A percentile compares a stretch with the other conserved stretches of the same genome.
Evolutionary conservation across 2,113 vertebrate genomes (phyloP).

Genomic region (Oxyura jamaicensis): DNA sequence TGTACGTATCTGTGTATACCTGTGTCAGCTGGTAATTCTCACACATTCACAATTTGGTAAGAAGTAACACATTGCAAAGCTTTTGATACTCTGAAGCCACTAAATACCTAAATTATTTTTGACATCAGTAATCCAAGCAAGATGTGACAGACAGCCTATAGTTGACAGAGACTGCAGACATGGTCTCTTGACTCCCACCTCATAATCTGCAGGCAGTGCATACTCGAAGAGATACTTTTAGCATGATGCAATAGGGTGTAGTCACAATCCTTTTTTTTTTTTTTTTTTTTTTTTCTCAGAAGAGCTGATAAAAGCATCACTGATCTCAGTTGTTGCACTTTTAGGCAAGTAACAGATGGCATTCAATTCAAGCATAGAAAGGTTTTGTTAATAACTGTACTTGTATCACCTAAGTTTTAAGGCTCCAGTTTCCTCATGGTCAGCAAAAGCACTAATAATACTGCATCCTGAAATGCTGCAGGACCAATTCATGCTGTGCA

Average conservation of each 20-base stretch:
- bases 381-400: background rate
- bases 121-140: background rate
- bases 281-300: background rate
- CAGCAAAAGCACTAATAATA: background rate
- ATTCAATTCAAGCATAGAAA: background rate
- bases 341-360: background rate
- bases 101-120: background rate
- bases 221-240: background rate
- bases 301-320: background rate
- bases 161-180: background rate
- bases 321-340: background rate
- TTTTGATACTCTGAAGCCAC: background rate
- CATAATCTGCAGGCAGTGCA: background rate
- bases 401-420: background rate
- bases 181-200: background rate
- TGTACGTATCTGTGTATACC: background rate
- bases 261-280: background rate
- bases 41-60: background rate
- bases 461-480: background rate
- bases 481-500: background rate
- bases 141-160: background rate
- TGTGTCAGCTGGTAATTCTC: background rate
- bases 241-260: background rate
- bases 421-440: background rate
- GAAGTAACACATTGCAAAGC: background rate